Evolutionary conservation across 2,888 invertebrate genomes (phyloP).

Genomic region (Rosalia funebris): DNA sequence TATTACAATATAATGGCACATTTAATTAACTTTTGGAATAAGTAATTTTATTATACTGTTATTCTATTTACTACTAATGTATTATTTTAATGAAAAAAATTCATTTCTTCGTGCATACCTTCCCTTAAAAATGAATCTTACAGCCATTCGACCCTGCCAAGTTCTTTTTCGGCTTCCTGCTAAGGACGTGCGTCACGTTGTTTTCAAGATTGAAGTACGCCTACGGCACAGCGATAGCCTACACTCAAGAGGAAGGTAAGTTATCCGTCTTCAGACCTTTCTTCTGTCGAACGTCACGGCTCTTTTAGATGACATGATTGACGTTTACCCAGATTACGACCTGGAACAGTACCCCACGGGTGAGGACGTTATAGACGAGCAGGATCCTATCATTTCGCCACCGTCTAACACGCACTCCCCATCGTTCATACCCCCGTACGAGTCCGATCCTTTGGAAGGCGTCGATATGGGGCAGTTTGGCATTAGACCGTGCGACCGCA

Average conservation of each 20-base stretch:
- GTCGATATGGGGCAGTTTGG: constrained; percentile 65
- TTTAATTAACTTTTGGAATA: too few relatives aligned
- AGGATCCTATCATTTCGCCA: constrained; percentile 58
- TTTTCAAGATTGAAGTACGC: constrained; percentile 65
- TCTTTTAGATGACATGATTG: constrained; percentile 38
- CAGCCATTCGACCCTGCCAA: constrained; percentile 69
- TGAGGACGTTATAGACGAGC: constrained; percentile 55
- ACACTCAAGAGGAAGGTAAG: constrained; percentile 68
- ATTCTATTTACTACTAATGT: too few relatives aligned
- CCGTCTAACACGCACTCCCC: constrained; percentile 64
- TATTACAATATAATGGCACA: too few relatives aligned
- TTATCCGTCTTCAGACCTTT: too few relatives aligned
- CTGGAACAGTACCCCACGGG: constrained; percentile 46
- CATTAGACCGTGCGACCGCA: constrained; percentile 85
- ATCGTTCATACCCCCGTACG: constrained; percentile 60
- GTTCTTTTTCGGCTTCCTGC: constrained; percentile 68
- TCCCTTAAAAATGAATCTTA: too few relatives aligned
- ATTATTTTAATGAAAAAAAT: too few relatives aligned
- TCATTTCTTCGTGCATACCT: too few relatives aligned
- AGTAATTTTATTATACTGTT: too few relatives aligned
- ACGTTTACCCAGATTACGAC: constrained; percentile 47
- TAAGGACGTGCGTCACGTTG: constrained; percentile 66
- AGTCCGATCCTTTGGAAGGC: constrained; percentile 62
- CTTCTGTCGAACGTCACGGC: too few relatives aligned
- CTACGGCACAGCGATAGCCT: constrained; percentile 57